Conservation (phyloP, 2,797 vertebrate genomes). For the Crotalus adamanteus region DNA sequence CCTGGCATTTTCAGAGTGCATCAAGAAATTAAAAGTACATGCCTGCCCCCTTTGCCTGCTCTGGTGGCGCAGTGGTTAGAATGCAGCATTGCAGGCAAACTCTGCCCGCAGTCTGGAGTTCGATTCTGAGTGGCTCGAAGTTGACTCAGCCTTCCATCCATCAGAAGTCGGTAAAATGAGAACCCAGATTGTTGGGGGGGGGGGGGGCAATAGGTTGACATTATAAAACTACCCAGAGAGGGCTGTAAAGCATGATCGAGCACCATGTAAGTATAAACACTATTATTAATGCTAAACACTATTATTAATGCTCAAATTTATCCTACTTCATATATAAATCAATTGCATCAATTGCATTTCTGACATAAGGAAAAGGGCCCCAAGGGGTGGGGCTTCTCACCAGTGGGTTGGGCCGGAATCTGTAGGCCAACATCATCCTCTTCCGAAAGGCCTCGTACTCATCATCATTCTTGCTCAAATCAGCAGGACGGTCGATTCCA, state of each 20-base stretch:
- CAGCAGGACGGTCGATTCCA: constrained; percentile 89
- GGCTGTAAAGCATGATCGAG: neutral
- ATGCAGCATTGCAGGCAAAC: neutral
- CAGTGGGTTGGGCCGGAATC: constrained; percentile 95
- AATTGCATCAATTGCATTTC: neutral
- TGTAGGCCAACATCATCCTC: constrained; percentile 97
- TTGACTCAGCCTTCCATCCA: neutral
- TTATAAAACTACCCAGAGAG: neutral
- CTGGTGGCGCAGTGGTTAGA: neutral
- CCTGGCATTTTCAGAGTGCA: neutral
- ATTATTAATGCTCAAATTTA: neutral
- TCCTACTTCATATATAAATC: neutral
- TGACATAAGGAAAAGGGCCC: neutral
- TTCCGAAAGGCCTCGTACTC: constrained; percentile 97
- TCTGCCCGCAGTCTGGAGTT: neutral
- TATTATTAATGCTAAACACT: neutral
- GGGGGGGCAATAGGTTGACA: neutral
- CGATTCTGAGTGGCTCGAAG: neutral
- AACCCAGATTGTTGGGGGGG: neutral
- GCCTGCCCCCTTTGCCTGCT: neutral
- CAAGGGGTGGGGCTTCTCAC: constrained; percentile 63
- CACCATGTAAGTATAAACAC: neutral
- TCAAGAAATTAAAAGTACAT: neutral
- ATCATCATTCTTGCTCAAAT: constrained; percentile 85
- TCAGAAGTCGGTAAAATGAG: neutral